Percentiles rank a stretch among this genome's conserved stretches.
phyloP scores from a whole-genome alignment of 2,113 vertebrate species.

The Corythaeola cristata region DNA sequence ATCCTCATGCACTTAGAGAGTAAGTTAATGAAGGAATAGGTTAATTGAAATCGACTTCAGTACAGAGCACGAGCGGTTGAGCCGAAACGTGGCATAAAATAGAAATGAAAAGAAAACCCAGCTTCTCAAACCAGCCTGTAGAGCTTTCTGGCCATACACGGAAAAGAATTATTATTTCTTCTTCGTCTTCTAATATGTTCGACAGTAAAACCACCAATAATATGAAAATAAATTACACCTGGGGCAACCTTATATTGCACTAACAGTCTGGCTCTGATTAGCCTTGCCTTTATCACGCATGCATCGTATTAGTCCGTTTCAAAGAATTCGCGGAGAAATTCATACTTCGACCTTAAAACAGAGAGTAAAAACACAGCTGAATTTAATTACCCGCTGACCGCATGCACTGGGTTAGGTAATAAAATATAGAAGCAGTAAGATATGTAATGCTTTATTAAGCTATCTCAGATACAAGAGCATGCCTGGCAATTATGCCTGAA shows the following conservation, averaged over 20 bases:
- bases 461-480: conserved; percentile 89
- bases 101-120: conserved; percentile 67
- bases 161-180: conserved; percentile 70
- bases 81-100: conserved; percentile 53
- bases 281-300: conserved; percentile 83
- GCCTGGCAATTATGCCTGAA: conserved; percentile 88
- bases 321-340: conserved; percentile 84
- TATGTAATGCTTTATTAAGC: conserved; percentile 98
- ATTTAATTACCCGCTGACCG: conserved; percentile 94
- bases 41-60: conserved; percentile 67
- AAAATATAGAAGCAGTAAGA: conserved; percentile 93
- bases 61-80: background rate
- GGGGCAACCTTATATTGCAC: conserved; percentile 79
- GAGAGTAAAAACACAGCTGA: conserved; percentile 97
- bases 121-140: conserved; percentile 28
- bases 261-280: conserved; percentile 85
- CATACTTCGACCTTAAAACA: conserved; percentile 81
- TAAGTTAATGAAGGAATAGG: conserved; percentile 66
- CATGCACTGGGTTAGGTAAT: conserved; percentile 89
- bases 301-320: conserved; percentile 87
- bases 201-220: conserved; percentile 73
- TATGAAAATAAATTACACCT: conserved; percentile 82
- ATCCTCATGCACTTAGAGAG: conserved; percentile 61
- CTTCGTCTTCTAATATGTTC: conserved; percentile 70
- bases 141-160: conserved; percentile 47